These are phyloP conservation scores for Holacanthus passer DNA, from an alignment of 2,113 vertebrate species.

Conservation along the genomic window DNA sequence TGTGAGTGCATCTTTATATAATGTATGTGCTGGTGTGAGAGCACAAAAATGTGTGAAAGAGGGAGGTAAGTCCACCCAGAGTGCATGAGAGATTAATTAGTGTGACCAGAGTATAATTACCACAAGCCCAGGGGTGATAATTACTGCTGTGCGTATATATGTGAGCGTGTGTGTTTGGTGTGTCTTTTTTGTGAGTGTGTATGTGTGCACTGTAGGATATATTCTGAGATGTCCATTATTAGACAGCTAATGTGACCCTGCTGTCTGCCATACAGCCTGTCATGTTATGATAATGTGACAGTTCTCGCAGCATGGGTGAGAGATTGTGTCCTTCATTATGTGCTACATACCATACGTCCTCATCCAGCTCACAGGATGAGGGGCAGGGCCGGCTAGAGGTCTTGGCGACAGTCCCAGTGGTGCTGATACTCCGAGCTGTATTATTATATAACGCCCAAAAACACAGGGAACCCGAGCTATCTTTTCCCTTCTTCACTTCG, in stretches of 20 bases:
- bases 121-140: constrained; percentile 52
- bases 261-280: neutral
- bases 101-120: constrained; percentile 73
- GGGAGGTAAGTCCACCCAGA: constrained; percentile 25
- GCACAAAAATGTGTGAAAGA: constrained; percentile 43
- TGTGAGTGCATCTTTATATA: constrained; percentile 33
- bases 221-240: constrained; percentile 58
- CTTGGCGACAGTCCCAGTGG: constrained; percentile 27
- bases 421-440: constrained; percentile 25
- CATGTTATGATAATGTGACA: constrained; percentile 13
- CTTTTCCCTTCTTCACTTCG: constrained; percentile 31
- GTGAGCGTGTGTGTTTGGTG: neutral
- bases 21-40: constrained; percentile 38
- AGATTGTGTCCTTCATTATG: constrained; percentile 25
- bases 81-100: constrained; percentile 69
- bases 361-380: constrained; percentile 23
- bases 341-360: constrained; percentile 16
- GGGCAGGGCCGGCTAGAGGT: constrained; percentile 29
- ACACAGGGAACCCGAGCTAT: neutral
- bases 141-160: constrained; percentile 42
- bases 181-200: constrained; percentile 19
- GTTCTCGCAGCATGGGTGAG: constrained; percentile 32
- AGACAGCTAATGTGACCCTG: constrained; percentile 41
- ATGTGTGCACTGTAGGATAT: neutral
- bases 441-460: constrained; percentile 60